Conservation (phyloP, 2,797 vertebrate species). For the Enteromius paludinosus region DNA sequence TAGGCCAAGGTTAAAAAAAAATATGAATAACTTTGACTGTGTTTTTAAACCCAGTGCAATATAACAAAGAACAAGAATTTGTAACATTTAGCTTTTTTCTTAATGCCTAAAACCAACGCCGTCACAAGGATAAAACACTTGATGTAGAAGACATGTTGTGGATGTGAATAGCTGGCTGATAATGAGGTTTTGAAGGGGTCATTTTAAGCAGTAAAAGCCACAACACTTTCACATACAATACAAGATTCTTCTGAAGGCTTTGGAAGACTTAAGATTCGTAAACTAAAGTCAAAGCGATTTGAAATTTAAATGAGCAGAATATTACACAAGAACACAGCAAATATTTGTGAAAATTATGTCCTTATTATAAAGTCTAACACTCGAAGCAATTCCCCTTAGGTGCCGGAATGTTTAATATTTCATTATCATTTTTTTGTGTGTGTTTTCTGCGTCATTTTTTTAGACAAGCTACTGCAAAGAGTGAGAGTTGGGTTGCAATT, state of each 20-base stretch:
- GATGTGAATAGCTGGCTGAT: neutral
- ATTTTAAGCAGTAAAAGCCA: neutral
- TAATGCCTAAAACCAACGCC: neutral
- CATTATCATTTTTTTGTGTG: neutral
- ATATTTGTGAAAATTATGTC: slow-evolving; percentile 20
- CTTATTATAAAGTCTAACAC: slow-evolving; percentile 31
- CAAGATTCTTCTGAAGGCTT: slow-evolving; percentile 13
- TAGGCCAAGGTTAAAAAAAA: neutral
- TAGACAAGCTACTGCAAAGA: slow-evolving; percentile 10
- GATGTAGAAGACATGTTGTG: neutral
- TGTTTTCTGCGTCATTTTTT: neutral
- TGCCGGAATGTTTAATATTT: slow-evolving; percentile 36
- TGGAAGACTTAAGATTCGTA: neutral
- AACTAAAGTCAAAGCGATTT: neutral
- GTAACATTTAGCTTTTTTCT: neutral
- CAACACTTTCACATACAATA: too few species aligned
- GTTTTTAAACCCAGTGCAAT: neutral
- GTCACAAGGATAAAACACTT: neutral
- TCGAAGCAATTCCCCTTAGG: slow-evolving; percentile 6
- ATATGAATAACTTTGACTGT: neutral
- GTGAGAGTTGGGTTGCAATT: neutral
- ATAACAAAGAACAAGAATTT: neutral
- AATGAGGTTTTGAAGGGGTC: neutral
- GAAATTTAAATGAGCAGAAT: neutral
- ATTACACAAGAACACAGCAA: neutral